Base-by-base conservation (phyloP, 2,113 vertebrate species). In the Parus major region DNA sequence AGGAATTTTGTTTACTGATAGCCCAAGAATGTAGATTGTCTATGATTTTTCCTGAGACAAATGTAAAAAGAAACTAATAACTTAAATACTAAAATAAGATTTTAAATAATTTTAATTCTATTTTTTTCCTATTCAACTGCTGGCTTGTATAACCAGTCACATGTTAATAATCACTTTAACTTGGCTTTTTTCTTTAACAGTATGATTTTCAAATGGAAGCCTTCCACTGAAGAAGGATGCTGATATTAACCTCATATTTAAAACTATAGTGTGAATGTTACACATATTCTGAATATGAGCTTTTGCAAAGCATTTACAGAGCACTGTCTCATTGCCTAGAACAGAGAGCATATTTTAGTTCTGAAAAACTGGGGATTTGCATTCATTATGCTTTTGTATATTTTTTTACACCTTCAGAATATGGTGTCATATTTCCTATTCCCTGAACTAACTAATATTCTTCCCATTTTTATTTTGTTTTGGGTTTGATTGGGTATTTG, bases 371-470 rank as follows among this genome's bases (percentile, higher is more conserved):
- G 6, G 24, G 19, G 21, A 0, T 61, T 90, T 79, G 36, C 22
- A 60, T 91, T 82, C 59, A 61, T 95, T 97, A 85, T 86, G 93
- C 59, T 94, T 91, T 69, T 69, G 11, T 46, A 35, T 79, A 29
- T 11, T 85, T 83, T 57, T 93, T 68, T 44, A 77, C 29, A 88
- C 35, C 39, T 92, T 78, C 50, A 86, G 29, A 91, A 84, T 93
- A 88, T 59, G 6, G 16, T 89, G 42, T 60, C 35, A 7, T 79
- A 52, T 81, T 90, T 91, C 31, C 75, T 91, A 27, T 76, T 86
- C 33, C 8, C 10, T 46, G 29, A 85, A 78, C 29, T 59, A 61
- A 66, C 29, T 44, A 57, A 90, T 92, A 80, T 82, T 86, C 59
- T 86, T 86, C 72, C 52, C 5, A 33, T 46, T 65, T 71, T 83